These are phyloP conservation scores for Erynnis tages DNA, from an alignment of 2,888 invertebrate species.

Conservation along the genomic window DNA sequence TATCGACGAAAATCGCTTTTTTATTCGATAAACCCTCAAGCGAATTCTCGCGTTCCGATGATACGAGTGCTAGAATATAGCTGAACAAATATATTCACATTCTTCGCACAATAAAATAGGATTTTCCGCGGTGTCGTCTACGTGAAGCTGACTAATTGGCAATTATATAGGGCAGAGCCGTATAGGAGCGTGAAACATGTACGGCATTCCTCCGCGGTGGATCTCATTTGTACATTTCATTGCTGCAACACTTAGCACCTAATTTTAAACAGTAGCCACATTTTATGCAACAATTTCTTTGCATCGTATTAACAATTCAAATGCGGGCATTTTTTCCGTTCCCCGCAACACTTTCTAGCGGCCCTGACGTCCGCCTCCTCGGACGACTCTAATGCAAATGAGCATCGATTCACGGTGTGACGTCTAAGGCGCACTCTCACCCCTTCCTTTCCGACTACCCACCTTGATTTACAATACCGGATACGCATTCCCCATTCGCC, in stretches of 20 bases:
- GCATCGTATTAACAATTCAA: constrained; percentile 75
- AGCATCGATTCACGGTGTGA: constrained; percentile 74
- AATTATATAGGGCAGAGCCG: constrained; percentile 27
- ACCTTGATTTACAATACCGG: constrained; percentile 77
- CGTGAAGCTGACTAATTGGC: constrained; percentile 28
- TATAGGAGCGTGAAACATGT: constrained; percentile 26
- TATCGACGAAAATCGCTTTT: constrained; percentile 36
- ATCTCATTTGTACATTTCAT: constrained; percentile 54
- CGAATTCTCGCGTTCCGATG: constrained; percentile 11
- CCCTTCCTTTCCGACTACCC: constrained; percentile 78
- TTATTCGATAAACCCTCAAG: constrained; percentile 29
- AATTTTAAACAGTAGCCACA: constrained; percentile 60
- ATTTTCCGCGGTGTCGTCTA: constrained; percentile 27
- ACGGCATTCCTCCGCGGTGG: constrained; percentile 27
- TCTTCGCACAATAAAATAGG: constrained; percentile 25
- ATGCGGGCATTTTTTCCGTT: constrained; percentile 68
- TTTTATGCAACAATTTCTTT: constrained; percentile 75
- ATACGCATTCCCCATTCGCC: constrained; percentile 64
- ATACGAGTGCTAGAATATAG: neutral
- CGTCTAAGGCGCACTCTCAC: constrained; percentile 76
- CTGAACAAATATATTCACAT: constrained; percentile 24
- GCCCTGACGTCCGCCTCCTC: constrained; percentile 70
- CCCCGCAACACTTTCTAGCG: constrained; percentile 74
- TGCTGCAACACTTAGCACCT: constrained; percentile 60
- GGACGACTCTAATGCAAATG: constrained; percentile 75